Evolutionary conservation across 2,797 vertebrate species (phyloP), one percentile per base, ranked within the genome.

Genomic region (Pseudochromis fuscus): DNA sequence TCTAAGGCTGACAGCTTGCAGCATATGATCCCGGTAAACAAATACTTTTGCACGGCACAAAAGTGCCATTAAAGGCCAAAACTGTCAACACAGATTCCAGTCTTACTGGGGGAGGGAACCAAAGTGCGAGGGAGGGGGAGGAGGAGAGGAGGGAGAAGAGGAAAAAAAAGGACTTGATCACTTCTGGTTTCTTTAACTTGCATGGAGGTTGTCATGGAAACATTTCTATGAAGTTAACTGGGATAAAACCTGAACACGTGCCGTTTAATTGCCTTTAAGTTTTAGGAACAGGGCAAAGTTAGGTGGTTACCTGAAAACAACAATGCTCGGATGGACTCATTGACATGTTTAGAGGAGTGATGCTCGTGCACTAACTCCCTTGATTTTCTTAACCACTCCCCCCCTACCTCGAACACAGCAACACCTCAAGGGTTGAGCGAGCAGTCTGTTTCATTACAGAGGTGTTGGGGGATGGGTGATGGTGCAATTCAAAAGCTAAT

Each of bases 121-220:
- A 24, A 50, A 61, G 60, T 35, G 67, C 67, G 64, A 60, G 58
- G 50, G 60, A 19, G 44, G 52, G 16, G 3, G 35, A 59, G 49
- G 28, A 77, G 89, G 90, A 77, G 89, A 69, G 87, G 74, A 72
- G 90, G 90, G 91, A 89, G 42, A n/a, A 19, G 85, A 27, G 31
- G 50, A 10, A 68, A 72, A 83, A 89, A 93, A 94, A 94, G 92
- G 93, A 95, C 94, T 96, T 96, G 96, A 97, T 98, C 96, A 98
- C 96, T 96, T 96, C 94, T 95, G 94, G 94, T 96, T 96, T 95
- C 95, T 95, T 96, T 97, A 96, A 97, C 95, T 95, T 96, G 95
- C 95, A 96, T 93, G 94, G 92, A 95, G 95, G 97, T 99, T 97
- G 97, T 96, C 97, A 98, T 98, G 96, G 97, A 95, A 98, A 99